Conservation (phyloP, 2,113 vertebrate species). For the Apistogramma diplotaenia region DNA sequence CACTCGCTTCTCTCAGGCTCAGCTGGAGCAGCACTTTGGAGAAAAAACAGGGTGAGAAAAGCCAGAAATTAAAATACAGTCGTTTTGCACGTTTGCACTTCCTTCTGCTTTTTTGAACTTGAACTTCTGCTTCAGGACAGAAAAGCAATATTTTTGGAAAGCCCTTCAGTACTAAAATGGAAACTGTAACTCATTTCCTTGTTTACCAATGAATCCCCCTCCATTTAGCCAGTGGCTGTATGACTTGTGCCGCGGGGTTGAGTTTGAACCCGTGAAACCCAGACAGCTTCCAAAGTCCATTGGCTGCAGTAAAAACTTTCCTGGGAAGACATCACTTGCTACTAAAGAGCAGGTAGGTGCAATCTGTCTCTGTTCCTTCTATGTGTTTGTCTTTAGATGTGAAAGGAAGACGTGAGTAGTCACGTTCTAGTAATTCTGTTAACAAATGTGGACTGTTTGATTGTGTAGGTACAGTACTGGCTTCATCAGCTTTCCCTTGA, state of each 20-base stretch:
- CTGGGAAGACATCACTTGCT: constrained; percentile 83
- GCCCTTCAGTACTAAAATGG: neutral
- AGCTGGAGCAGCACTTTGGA: constrained; percentile 89
- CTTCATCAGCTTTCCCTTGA: constrained; percentile 91
- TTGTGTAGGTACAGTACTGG: constrained; percentile 89
- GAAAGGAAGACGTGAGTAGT: too few species aligned
- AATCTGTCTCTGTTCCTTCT: neutral
- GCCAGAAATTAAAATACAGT: neutral
- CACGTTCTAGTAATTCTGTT: too few species aligned
- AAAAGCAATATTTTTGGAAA: neutral
- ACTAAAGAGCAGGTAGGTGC: constrained; percentile 83
- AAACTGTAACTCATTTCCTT: neutral
- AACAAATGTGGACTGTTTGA: too few species aligned
- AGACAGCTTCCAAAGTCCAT: constrained; percentile 90
- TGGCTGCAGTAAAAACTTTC: constrained; percentile 96
- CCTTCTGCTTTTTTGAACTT: neutral
- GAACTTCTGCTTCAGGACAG: neutral
- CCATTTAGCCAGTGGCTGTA: constrained; percentile 86
- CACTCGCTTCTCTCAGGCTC: constrained; percentile 80
- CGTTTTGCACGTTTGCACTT: neutral
- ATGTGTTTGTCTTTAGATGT: neutral
- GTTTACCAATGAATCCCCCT: neutral
- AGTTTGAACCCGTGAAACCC: constrained; percentile 93
- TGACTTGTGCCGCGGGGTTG: constrained; percentile 91
- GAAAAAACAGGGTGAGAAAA: constrained; percentile 90